These are phyloP conservation scores for Dicrostonyx torquatus DNA, from an alignment of 2,797 vertebrate species.

Conservation along the genomic window DNA sequence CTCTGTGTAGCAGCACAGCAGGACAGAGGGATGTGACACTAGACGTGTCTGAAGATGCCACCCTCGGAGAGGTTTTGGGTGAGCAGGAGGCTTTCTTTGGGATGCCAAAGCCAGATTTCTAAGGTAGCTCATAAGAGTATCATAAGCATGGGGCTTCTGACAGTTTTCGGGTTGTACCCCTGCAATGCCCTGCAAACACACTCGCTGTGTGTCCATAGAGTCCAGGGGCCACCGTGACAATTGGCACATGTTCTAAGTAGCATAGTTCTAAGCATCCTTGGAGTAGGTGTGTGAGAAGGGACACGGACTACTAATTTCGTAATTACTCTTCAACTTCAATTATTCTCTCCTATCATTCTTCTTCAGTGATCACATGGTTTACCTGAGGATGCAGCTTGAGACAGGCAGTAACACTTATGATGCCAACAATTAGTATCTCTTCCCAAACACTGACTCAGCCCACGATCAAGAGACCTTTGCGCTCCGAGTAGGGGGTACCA, in stretches of 20 bases:
- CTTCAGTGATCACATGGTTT: background rate
- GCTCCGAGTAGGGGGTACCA: background rate
- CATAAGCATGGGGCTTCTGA: background rate
- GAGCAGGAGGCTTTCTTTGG: background rate
- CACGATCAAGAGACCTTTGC: background rate
- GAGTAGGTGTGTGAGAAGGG: background rate
- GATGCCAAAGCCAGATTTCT: background rate
- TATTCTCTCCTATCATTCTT: background rate
- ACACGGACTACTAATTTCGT: background rate
- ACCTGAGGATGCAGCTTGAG: constrained; percentile 21
- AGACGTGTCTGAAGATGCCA: background rate
- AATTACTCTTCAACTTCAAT: constrained; percentile 35
- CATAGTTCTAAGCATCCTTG: background rate
- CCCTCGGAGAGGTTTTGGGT: background rate
- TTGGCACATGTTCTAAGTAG: background rate
- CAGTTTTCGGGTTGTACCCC: background rate
- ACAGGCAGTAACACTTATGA: background rate
- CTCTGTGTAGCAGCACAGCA: background rate
- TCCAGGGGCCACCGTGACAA: background rate
- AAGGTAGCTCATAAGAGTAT: background rate
- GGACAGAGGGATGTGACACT: background rate
- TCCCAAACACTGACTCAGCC: background rate
- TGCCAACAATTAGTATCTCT: background rate
- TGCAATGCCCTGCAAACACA: background rate
- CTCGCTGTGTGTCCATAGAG: background rate